These are phyloP conservation scores for Eulemur rubriventer DNA, from an alignment of 2,797 vertebrate species.

Conservation along the genomic window DNA sequence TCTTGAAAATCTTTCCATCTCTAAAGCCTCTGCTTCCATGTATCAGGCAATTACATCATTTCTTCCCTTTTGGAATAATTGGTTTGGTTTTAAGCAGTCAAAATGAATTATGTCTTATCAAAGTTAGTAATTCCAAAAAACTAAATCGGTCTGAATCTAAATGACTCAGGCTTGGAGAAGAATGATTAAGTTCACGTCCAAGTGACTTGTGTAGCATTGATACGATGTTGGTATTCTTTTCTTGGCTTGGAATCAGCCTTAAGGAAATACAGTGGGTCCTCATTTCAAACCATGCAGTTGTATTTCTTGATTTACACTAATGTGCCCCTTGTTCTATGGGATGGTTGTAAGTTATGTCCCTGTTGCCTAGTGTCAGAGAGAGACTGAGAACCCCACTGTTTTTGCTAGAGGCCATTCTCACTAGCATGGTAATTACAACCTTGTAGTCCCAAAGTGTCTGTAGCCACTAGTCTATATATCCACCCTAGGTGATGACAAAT, in stretches of 20 bases:
- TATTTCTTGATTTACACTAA: constrained; percentile 58
- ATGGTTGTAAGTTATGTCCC: constrained; percentile 37
- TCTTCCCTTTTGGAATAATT: constrained; percentile 42
- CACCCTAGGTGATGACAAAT: constrained; percentile 43
- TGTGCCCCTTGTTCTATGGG: not conserved
- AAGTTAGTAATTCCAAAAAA: constrained; percentile 38
- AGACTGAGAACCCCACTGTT: constrained; percentile 13
- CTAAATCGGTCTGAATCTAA: constrained; percentile 43
- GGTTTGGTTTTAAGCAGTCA: constrained; percentile 50
- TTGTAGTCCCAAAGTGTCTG: constrained; percentile 27
- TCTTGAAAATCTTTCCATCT: not conserved
- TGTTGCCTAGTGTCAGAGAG: not conserved
- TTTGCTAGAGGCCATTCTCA: constrained; percentile 59
- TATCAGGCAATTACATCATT: constrained; percentile 3
- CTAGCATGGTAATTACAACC: constrained; percentile 60
- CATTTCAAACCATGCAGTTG: not conserved
- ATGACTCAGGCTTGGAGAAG: constrained; percentile 42
- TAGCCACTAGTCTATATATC: constrained; percentile 58
- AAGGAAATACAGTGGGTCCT: not conserved
- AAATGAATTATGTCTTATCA: constrained; percentile 38
- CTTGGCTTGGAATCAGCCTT: constrained; percentile 43
- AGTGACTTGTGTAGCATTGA: not conserved
- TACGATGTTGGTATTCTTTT: not conserved
- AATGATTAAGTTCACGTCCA: not conserved
- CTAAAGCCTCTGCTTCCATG: not conserved